These are phyloP conservation scores for Dolichallabes microphthalmus DNA, from an alignment of 2,113 vertebrate genomes.

Conservation along the genomic window DNA sequence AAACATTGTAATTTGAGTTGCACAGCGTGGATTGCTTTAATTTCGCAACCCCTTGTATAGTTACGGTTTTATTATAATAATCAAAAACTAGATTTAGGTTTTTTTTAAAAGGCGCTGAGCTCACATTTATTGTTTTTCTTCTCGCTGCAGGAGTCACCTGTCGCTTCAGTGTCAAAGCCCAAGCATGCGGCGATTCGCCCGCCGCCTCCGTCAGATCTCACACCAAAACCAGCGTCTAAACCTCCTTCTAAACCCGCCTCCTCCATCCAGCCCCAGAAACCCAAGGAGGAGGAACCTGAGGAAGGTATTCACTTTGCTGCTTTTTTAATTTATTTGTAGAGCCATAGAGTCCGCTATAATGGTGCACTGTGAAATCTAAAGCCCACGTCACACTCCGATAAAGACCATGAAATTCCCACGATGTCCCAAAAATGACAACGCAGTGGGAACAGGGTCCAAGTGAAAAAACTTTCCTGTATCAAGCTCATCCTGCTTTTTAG, in stretches of 20 bases:
- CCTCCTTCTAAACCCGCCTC: constrained; percentile 29
- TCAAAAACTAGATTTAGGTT: too few relatives aligned
- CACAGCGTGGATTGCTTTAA: too few relatives aligned
- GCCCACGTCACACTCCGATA: neutral
- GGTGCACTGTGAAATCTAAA: neutral
- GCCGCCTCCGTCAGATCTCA: constrained; percentile 45
- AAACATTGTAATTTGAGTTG: too few relatives aligned
- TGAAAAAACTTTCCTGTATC: too few relatives aligned
- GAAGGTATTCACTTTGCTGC: constrained; percentile 50
- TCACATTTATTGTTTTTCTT: neutral
- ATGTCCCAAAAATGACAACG: too few relatives aligned
- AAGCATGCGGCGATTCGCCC: constrained; percentile 56
- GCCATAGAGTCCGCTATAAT: neutral
- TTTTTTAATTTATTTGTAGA: neutral
- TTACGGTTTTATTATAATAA: too few relatives aligned
- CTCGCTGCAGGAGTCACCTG: constrained; percentile 57
- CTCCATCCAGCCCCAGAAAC: constrained; percentile 34
- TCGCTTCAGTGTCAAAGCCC: constrained; percentile 51
- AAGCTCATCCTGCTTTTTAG: too few relatives aligned
- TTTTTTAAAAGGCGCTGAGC: too few relatives aligned
- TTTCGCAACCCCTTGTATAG: too few relatives aligned
- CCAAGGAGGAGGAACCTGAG: constrained; percentile 56
- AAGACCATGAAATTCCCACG: too few relatives aligned
- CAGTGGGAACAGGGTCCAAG: too few relatives aligned
- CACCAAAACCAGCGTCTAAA: constrained; percentile 27